A percentile compares a stretch with the other conserved stretches of the same genome.
Conservation (phyloP, 2,888 invertebrate species). For the Lamellibrachia satsuma region DNA sequence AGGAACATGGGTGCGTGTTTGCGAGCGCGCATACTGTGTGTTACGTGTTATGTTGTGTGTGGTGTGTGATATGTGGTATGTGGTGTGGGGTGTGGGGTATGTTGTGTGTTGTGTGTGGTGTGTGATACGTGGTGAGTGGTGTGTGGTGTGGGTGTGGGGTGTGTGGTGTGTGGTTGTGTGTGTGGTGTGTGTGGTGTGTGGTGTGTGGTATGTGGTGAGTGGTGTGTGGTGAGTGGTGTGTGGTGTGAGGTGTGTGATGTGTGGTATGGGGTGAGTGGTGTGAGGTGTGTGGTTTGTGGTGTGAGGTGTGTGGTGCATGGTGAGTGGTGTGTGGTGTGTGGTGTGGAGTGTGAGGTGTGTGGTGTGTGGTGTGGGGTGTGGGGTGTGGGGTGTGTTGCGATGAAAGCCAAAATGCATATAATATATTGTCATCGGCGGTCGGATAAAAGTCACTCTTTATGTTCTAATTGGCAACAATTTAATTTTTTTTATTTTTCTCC, state of each 20-base stretch:
- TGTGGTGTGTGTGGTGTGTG: slow-evolving; percentile 19
- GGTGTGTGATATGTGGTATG: slow-evolving; percentile 29
- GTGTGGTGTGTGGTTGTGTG: slow-evolving; percentile 18
- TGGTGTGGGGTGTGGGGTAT: slow-evolving; percentile 25
- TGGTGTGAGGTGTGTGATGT: slow-evolving; percentile 18
- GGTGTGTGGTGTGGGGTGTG: not conserved
- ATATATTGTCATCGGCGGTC: not conserved
- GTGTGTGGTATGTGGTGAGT: not conserved
- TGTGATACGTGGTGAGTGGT: slow-evolving; percentile 24
- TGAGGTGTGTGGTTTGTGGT: not conserved
- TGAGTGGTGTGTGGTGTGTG: not conserved
- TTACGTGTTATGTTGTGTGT: slow-evolving; percentile 23
- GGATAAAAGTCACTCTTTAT: too few species aligned
- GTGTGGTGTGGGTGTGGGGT: not conserved
- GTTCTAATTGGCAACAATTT: too few species aligned
- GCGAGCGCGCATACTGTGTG: not conserved
- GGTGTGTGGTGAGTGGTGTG: not conserved
- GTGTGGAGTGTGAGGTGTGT: not conserved
- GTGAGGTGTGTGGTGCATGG: not conserved
- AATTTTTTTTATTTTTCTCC: too few species aligned
- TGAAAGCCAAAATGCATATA: not conserved
- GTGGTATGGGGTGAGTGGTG: not conserved
- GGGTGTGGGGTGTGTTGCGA: not conserved
- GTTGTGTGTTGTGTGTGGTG: slow-evolving; percentile 32
- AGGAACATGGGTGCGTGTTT: too few species aligned